A percentile compares a stretch with the other conserved stretches of the same genome.
phyloP scores from a whole-genome alignment of 92 coral and sea anemone species.

The Porites lobata region DNA sequence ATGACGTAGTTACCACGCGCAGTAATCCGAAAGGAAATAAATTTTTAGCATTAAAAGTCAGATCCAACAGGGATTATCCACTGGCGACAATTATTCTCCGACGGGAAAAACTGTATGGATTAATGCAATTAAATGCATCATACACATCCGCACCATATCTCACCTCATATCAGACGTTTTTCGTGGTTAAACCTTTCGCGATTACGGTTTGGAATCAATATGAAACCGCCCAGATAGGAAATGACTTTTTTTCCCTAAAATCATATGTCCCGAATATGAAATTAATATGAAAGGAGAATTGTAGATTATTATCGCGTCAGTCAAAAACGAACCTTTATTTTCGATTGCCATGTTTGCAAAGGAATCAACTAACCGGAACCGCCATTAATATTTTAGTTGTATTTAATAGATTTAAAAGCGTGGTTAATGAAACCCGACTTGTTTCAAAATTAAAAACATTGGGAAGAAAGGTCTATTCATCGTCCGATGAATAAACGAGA shows the following conservation, averaged over 20 bases:
- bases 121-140: too few relatives aligned
- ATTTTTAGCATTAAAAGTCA: not conserved
- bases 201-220: not conserved
- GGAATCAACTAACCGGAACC: not conserved
- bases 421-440: slow-evolving; percentile 22
- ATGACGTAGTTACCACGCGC: not conserved
- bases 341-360: slow-evolving; percentile 7
- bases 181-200: not conserved
- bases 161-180: too few relatives aligned
- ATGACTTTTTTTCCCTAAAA: not conserved
- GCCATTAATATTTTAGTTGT: slow-evolving; percentile 5
- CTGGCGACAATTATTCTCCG: not conserved
- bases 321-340: not conserved
- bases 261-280: not conserved
- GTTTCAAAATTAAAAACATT: not conserved
- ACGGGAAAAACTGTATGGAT: not conserved
- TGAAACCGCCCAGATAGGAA: not conserved
- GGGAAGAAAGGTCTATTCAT: not conserved
- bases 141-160: too few relatives aligned
- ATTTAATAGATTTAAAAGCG: slow-evolving; percentile 6
- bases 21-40: not conserved
- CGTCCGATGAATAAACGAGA: not conserved
- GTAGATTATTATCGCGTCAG: slow-evolving; percentile 36
- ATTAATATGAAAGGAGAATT: not conserved
- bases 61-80: not conserved